Base-by-base conservation (phyloP, 2,113 vertebrate species). In the Amia ocellicauda region DNA sequence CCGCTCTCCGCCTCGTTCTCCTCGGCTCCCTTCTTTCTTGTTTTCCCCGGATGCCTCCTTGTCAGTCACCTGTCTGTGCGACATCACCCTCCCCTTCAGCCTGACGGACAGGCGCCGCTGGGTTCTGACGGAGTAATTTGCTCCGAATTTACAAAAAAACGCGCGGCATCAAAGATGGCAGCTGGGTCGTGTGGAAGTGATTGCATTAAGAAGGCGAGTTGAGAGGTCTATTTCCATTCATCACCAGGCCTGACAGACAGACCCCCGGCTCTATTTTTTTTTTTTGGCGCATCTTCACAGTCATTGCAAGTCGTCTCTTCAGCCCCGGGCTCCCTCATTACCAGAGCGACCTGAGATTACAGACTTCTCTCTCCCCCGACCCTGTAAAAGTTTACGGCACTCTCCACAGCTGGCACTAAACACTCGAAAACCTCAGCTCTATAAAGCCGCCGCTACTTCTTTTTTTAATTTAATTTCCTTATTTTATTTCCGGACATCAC, bases 101-200 rank as follows among this genome's bases (percentile, higher is more conserved):
- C 8, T 89, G 84, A 92, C 78, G 71, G 86, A 83, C 72, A 83
- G 80, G 74, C 40, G 69, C 78, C 76, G 77, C 76, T 66, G 74
- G 84, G 68, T 91, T 91, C 85, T 90, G 89, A 91, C 79, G 87
- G 86, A 84, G 83, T 90, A 83, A 91, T 93, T 92, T 93, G 82
- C 88, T 78, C 62, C 67, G 60, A 74, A 80, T 81, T 83, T 80
- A 81, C 83, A 85, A 87, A 70, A 89, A 89, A 53, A n/a, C 1
- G 51, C 17, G n/a, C 69, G 19, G 17, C 41, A 81, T 82, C 73
- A 80, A 81, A 86, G 81, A 77, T 83, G 83, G 86, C 77, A 87
- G 76, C 9, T 0, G 27, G 65, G 69, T 69, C 56, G 75, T 69
- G 66, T 71, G 70, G 72, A 69, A 84, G 80, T 80, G 84, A 88